A percentile compares a stretch with the other conserved stretches of the same genome.
Evolutionary conservation across 2,113 vertebrate species (phyloP).

Genomic region (Gavialis gangeticus): DNA sequence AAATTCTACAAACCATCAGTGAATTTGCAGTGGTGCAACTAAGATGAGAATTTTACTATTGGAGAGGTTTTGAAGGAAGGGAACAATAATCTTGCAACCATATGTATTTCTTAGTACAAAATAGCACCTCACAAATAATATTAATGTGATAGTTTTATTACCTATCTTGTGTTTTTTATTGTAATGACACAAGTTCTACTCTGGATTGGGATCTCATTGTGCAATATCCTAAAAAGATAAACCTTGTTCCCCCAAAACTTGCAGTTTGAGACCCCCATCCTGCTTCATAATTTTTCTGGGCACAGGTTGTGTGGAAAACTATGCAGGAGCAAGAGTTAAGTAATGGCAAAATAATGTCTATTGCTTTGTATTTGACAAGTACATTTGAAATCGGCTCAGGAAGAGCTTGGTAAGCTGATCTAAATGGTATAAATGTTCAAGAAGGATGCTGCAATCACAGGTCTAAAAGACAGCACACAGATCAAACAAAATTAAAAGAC

Average conservation of each 20-base stretch:
- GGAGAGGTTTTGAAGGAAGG: neutral
- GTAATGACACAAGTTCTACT: too few relatives aligned
- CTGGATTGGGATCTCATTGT: too few relatives aligned
- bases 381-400: neutral
- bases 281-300: neutral
- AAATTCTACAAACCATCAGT: neutral
- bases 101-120: neutral
- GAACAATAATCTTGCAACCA: neutral
- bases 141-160: too few relatives aligned
- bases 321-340: neutral
- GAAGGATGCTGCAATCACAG: neutral
- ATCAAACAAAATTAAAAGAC: neutral
- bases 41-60: neutral
- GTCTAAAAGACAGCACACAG: neutral
- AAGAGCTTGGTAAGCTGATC: neutral
- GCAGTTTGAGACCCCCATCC: neutral
- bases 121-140: neutral
- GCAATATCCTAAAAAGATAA: neutral
- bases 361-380: neutral
- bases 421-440: neutral
- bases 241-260: neutral
- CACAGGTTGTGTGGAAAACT: neutral
- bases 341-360: neutral
- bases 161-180: too few relatives aligned
- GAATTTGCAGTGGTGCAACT: neutral